Conservation (phyloP, 1,140 invertebrate species). For the Andrena cerasifolii region DNA sequence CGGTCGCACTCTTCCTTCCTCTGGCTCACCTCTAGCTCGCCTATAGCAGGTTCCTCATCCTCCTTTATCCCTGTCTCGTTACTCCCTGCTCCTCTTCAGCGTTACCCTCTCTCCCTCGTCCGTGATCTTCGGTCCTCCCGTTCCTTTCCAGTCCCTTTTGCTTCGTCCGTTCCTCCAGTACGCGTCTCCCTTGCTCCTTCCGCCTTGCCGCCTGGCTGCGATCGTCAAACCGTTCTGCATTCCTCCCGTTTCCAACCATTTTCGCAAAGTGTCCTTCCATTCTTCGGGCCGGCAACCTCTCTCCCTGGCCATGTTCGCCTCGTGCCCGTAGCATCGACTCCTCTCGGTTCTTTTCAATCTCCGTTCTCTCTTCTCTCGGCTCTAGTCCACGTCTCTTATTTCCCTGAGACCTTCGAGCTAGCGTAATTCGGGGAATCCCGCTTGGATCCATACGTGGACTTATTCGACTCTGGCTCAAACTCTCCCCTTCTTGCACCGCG, state of each 20-base stretch:
- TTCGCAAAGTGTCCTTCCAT: neutral
- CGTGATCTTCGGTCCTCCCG: conserved; percentile 8
- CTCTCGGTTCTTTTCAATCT: neutral
- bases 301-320: neutral
- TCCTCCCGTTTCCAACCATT: conserved; percentile 1
- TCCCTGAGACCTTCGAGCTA: too few relatives aligned
- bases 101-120: neutral
- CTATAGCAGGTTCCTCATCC: conserved; percentile 18
- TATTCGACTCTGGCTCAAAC: too few relatives aligned
- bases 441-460: too few relatives aligned
- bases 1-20: conserved; percentile 17
- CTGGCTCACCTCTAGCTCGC: conserved; percentile 25
- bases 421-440: too few relatives aligned
- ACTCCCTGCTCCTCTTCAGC: conserved; percentile 16
- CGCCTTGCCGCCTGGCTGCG: neutral
- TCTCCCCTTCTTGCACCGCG: neutral
- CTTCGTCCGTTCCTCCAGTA: neutral
- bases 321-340: too few relatives aligned
- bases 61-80: conserved; percentile 36
- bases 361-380: too few relatives aligned
- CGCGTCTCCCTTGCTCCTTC: conserved; percentile 3
- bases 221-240: neutral
- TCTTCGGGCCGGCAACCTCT: conserved; percentile 1
- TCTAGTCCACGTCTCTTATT: too few relatives aligned
- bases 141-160: conserved; percentile 4